Evolutionary conservation across 2,888 invertebrate species (phyloP).

Genomic region (Drosophila vallismaia): DNA sequence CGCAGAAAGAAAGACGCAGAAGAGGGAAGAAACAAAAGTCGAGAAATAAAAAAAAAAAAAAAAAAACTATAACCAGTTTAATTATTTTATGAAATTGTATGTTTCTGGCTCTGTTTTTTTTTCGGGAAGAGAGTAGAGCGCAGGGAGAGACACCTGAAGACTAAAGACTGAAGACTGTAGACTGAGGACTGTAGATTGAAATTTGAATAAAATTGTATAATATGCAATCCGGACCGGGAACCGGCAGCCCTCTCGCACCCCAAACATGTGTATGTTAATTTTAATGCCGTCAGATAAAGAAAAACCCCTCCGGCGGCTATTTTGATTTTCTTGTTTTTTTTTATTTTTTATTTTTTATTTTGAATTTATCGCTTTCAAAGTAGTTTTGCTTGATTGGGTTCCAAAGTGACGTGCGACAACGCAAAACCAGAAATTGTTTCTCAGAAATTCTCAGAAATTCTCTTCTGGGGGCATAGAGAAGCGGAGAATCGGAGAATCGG

Average conservation of each 20-base stretch:
- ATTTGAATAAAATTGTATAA: constrained; percentile 78
- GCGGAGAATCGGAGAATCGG: background rate
- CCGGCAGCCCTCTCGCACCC: constrained; percentile 12
- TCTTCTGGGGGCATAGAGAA: background rate
- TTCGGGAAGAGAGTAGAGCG: constrained; percentile 1
- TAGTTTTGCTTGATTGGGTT: constrained; percentile 46
- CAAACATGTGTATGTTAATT: constrained; percentile 36
- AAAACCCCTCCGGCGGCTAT: constrained; percentile 51
- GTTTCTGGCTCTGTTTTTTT: constrained; percentile 38
- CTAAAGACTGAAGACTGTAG: constrained; percentile 25
- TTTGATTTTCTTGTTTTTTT: constrained; percentile 39
- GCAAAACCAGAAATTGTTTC: constrained; percentile 17
- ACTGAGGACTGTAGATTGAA: constrained; percentile 28
- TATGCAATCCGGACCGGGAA: constrained; percentile 44
- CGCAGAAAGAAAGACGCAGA: constrained; percentile 27
- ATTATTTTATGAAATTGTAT: constrained; percentile 75
- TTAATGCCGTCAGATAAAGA: constrained; percentile 45
- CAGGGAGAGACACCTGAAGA: constrained; percentile 9
- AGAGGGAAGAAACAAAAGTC: constrained; percentile 22
- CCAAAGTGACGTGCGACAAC: constrained; percentile 44
- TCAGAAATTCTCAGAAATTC: constrained; percentile 53
- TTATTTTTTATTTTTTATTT: constrained; percentile 8
- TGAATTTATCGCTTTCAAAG: constrained; percentile 34
- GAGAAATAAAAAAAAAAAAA: constrained; percentile 22
- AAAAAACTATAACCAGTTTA: constrained; percentile 75